Base-by-base conservation (phyloP, 2,888 invertebrate genomes). In the Volucella inflata region DNA sequence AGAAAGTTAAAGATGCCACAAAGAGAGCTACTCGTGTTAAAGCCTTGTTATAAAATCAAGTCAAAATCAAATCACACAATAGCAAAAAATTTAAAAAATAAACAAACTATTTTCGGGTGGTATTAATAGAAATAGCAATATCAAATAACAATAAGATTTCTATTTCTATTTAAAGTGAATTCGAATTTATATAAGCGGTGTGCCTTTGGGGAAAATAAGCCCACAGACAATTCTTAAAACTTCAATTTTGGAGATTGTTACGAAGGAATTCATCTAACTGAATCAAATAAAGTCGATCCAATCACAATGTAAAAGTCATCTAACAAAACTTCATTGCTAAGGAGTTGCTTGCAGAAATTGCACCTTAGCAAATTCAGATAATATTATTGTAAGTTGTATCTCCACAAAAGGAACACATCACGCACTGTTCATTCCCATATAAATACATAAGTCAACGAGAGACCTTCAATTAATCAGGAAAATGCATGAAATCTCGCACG, bases 381-480 rank as follows among this genome's bases (percentile, higher is more conserved):
- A 59, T 40, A 51, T 77, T 64, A 82, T 82, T 65, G n/a, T n/a
- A 80, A 71, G 71, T 82, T 77, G 77, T 82, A 59, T 71, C 57
- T 17, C 81, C 71, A 77, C 64, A 82, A 82, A 82, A 77, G 77
- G 70, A 65, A 60, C 65, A 65, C 36, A 77, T 71, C 77, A 55
- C 65, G 64, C 30, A 30, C 30, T 30, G 30, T 30, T 21, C 59
- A 59, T 51, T 70, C 36, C n/a, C 14, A 14, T 48, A 48, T 48
- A 57, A 77, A 77, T 71, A 65, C 65, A 71, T 71, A 67, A 77
- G 59, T 82, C 64, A 71, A 65, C 53, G 50, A 51, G 36, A 51
- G 65, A 53, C 81, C 81, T 82, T 77, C 77, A 77, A n/a, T 77
- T 59, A 65, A 59, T 65, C 81, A 82, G 77, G 77, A 77, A 82